Conservation (phyloP, 2,888 invertebrate species). For the Aporophyla lueneburgensis region DNA sequence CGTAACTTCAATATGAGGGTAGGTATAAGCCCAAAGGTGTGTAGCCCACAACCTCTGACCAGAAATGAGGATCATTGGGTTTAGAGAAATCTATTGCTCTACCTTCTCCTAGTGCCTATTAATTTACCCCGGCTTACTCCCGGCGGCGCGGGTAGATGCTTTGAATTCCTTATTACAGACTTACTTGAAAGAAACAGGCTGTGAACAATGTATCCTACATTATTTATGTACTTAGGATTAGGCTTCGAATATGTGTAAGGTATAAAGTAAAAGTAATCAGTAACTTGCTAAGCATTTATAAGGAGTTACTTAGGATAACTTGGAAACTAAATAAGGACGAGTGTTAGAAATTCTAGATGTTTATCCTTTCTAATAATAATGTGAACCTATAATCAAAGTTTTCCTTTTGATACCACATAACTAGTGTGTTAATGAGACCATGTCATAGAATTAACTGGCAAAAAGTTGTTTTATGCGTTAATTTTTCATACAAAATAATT, state of each 20-base stretch:
- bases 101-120: conserved; percentile 43
- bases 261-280: conserved; percentile 6
- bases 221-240: conserved; percentile 30
- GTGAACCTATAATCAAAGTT: background rate
- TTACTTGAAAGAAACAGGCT: conserved; percentile 34
- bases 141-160: conserved; percentile 10
- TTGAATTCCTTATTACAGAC: conserved; percentile 29
- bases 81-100: conserved; percentile 53
- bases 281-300: background rate
- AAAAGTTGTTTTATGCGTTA: no score
- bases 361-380: background rate
- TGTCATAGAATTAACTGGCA: no score
- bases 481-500: no score
- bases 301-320: conserved; percentile 5
- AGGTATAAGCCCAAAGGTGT: conserved; percentile 19
- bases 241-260: background rate
- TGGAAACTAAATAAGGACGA: background rate
- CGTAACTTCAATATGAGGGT: background rate
- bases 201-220: conserved; percentile 31
- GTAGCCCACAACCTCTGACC: conserved; percentile 34
- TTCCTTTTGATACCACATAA: no score
- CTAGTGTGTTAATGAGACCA: no score
- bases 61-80: conserved; percentile 37
- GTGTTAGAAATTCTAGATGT: no score
- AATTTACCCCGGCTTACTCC: conserved; percentile 45